A percentile compares a stretch with the other conserved stretches of the same genome.
Conservation (phyloP, 2,888 invertebrate genomes). For the Drosophila birchii region DNA sequence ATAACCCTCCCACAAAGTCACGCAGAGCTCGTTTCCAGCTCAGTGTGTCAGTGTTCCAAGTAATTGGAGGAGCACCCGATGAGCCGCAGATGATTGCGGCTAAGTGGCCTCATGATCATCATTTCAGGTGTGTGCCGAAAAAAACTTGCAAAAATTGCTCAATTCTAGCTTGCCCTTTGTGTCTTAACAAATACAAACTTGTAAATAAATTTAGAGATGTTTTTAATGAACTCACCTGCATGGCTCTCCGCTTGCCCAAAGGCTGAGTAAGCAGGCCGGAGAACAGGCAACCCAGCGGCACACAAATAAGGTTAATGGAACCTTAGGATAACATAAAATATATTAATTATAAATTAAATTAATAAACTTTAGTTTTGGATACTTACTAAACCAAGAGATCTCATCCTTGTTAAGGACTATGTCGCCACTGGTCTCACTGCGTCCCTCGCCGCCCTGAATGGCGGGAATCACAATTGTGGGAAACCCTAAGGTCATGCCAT, state of each 20-base stretch:
- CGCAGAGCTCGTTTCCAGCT: conserved; percentile 48
- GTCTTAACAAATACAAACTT: neutral
- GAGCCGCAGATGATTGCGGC: conserved; percentile 41
- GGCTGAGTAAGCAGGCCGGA: conserved; percentile 90
- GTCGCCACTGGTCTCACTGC: conserved; percentile 79
- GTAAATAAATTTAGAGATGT: neutral
- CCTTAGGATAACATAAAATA: conserved; percentile 85
- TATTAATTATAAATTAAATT: neutral
- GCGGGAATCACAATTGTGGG: conserved; percentile 93
- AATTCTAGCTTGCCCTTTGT: conserved; percentile 8
- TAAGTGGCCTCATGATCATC: conserved; percentile 28
- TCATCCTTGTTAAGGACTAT: conserved; percentile 87
- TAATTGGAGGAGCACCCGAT: conserved; percentile 29
- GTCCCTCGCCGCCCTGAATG: conserved; percentile 86
- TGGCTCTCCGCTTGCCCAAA: conserved; percentile 89
- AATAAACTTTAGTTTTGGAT: too few species aligned
- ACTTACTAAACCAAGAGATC: conserved; percentile 91
- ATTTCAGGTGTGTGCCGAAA: conserved; percentile 18
- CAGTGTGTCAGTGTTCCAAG: conserved; percentile 59
- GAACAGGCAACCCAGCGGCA: conserved; percentile 91
- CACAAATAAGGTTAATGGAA: conserved; percentile 91
- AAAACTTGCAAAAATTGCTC: conserved; percentile 32
- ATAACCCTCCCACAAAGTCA: conserved; percentile 27
- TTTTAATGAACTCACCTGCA: conserved; percentile 86
- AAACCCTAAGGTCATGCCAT: conserved; percentile 92